Conservation (phyloP, 2,888 invertebrate species). For the Drosophila lacicola region DNA sequence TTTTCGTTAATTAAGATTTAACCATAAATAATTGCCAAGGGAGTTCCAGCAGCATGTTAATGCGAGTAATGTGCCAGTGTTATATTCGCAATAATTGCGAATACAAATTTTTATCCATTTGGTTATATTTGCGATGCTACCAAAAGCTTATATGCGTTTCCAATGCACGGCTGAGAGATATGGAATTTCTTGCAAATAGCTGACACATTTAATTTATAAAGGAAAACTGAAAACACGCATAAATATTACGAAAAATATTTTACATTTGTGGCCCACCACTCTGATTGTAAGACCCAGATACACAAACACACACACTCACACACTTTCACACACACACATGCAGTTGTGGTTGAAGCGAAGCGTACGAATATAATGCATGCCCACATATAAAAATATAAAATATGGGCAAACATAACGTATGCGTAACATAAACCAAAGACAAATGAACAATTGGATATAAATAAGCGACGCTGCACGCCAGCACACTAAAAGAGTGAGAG, state of each 20-base stretch:
- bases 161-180: constrained; percentile 21
- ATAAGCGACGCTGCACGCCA: constrained; percentile 67
- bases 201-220: constrained; percentile 68
- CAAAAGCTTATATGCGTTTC: constrained; percentile 36
- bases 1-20: constrained; percentile 8
- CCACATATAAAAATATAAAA: constrained; percentile 67
- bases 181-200: constrained; percentile 36
- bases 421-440: constrained; percentile 81
- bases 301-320: constrained; percentile 20
- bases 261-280: constrained; percentile 69
- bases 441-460: constrained; percentile 81
- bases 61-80: not conserved
- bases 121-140: not conserved
- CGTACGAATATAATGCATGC: constrained; percentile 34
- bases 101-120: constrained; percentile 8
- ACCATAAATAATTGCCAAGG: not conserved
- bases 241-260: constrained; percentile 75
- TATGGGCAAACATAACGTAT: constrained; percentile 80
- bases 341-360: constrained; percentile 16
- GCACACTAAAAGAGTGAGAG: constrained; percentile 14
- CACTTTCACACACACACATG: constrained; percentile 10
- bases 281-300: constrained; percentile 47
- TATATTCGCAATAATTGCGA: constrained; percentile 6
- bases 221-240: constrained; percentile 65
- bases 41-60: not conserved